These are phyloP conservation scores for Platycercus adscitus DNA, from an alignment of 2,113 vertebrate genomes.

Conservation along the genomic window DNA sequence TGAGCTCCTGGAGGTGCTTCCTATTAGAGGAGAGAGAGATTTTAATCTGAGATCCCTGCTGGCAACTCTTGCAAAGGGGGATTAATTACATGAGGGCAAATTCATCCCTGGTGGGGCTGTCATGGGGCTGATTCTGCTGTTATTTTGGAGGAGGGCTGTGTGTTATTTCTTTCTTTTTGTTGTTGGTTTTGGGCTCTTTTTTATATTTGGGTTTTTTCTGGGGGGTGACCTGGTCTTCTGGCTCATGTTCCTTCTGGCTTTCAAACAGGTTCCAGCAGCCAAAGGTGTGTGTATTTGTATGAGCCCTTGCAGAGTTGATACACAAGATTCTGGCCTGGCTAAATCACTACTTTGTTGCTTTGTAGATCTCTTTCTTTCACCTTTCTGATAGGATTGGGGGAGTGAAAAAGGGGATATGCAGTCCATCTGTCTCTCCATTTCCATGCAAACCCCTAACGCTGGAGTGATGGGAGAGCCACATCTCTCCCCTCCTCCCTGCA, in stretches of 20 bases:
- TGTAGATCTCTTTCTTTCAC: background rate
- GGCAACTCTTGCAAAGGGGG: slow-evolving; percentile 18
- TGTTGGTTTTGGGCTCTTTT: background rate
- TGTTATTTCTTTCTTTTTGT: background rate
- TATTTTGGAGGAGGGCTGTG: background rate
- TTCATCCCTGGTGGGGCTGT: background rate
- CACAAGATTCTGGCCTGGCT: background rate
- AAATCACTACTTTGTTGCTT: background rate
- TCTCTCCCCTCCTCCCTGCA: background rate
- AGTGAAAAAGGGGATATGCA: background rate
- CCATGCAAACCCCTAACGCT: background rate
- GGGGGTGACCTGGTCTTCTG: slow-evolving; percentile 30
- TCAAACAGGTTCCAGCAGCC: slow-evolving; percentile 17
- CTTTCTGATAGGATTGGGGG: background rate
- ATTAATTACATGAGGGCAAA: slow-evolving; percentile 9
- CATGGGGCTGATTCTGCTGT: background rate
- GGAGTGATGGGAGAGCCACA: background rate
- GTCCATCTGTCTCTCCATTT: background rate
- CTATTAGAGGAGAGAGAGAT: slow-evolving; percentile 30
- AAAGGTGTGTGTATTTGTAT: slow-evolving; percentile 33
- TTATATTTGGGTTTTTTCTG: background rate
- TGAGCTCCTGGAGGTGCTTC: slow-evolving; percentile 37
- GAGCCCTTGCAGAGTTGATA: slow-evolving; percentile 7
- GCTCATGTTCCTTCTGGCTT: slow-evolving; percentile 28
- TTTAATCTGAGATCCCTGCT: slow-evolving; percentile 42